Percentiles rank a stretch among this genome's conserved stretches.
Evolutionary conservation across 2,113 vertebrate genomes (phyloP).

Genomic region (Tachycineta bicolor): DNA sequence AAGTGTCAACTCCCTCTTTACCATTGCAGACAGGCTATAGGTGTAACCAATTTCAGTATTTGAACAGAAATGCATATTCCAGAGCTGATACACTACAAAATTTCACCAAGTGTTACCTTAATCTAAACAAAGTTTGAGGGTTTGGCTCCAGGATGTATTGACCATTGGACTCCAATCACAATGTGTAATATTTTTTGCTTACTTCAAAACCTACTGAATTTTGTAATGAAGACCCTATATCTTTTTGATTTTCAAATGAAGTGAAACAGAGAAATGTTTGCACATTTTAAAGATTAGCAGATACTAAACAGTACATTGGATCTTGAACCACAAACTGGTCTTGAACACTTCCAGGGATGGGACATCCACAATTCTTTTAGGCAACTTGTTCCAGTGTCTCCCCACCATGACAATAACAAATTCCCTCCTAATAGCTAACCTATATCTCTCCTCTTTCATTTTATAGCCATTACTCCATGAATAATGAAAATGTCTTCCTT

Average conservation of each 20-base stretch:
- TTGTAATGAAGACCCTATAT: neutral
- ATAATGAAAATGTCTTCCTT: neutral
- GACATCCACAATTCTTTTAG: neutral
- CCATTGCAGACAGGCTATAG: neutral
- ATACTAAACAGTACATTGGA: neutral
- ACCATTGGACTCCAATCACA: neutral
- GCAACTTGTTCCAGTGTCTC: neutral
- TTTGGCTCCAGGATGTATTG: neutral
- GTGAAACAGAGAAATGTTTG: neutral
- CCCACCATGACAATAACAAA: neutral
- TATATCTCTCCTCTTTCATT: neutral
- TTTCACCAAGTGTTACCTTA: neutral
- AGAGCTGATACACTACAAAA: neutral
- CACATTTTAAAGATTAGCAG: neutral
- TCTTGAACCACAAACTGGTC: neutral
- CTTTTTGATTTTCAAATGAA: neutral
- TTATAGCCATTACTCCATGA: neutral
- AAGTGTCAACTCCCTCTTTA: neutral
- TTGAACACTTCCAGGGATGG: neutral
- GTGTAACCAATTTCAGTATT: neutral
- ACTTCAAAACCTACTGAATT: neutral
- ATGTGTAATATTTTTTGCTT: neutral
- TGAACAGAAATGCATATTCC: neutral
- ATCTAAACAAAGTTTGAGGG: neutral
- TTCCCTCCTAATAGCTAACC: neutral